A percentile compares a stretch with the other conserved stretches of the same genome.
phyloP scores from a whole-genome alignment of 2,113 vertebrate species.

The Oncorhynchus tshawytscha region DNA sequence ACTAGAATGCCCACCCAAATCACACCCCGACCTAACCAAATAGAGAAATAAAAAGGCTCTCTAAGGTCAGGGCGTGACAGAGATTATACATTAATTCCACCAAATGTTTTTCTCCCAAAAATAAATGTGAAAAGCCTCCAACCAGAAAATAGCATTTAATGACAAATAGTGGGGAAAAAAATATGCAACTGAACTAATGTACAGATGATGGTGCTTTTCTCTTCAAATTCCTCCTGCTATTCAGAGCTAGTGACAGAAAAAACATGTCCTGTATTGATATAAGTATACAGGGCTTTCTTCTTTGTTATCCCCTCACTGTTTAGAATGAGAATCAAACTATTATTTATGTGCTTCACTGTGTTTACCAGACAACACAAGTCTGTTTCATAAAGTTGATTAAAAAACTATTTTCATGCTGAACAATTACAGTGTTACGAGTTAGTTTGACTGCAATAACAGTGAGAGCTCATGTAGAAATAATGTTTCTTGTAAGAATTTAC shows the following conservation, averaged over 20 bases:
- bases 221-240: background rate
- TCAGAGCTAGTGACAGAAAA: background rate
- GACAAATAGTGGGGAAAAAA: background rate
- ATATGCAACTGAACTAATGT: background rate
- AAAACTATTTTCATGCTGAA: background rate
- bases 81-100: background rate
- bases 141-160: conserved; percentile 3
- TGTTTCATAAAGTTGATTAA: background rate
- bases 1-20: too few species aligned
- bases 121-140: background rate
- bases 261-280: background rate
- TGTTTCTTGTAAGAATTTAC: background rate
- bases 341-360: background rate
- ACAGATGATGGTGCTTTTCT: background rate
- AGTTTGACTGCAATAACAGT: background rate
- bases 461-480: background rate
- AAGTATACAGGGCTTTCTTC: background rate
- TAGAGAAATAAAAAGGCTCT: too few species aligned
- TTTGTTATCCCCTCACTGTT: background rate
- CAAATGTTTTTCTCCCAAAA: background rate
- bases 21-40: too few species aligned
- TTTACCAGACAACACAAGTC: background rate
- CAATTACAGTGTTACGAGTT: background rate
- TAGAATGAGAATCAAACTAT: background rate
- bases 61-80: too few species aligned